Evolutionary conservation across 2,888 invertebrate genomes (phyloP), one percentile per base, ranked within the genome.

Genomic region (Heliconius hortense): DNA sequence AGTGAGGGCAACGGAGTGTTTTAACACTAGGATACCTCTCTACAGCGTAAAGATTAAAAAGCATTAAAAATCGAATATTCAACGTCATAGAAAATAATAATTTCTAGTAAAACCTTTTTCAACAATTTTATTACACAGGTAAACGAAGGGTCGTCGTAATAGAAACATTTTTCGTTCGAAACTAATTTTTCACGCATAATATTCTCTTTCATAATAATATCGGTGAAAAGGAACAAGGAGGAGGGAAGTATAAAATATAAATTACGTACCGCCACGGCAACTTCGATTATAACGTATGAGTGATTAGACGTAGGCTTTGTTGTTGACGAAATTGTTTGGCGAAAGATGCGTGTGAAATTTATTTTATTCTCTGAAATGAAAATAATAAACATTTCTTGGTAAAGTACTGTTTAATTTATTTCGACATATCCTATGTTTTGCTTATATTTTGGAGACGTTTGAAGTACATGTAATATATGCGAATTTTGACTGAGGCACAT

Each of bases 121-220:
- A 67, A 75, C 62, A 67, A 66, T 71, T 67, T 70, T 67, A 62
- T 66, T 73, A 35, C 53, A 60, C 53, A 59, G 56, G 31, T 59
- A 26, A 66, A 63, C 53, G 67, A 63, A 71, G 72, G 70, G 75
- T 77, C 69, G n/a, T 39, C 39, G 67, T 73, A 75, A 75, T 75
- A 76, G 21, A 68, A n/a, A 71, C 31, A 63, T 62, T 74, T 73
- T 35, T 35, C 31, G 31, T 8, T 35, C 31, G 8, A 8, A 31
- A 35, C 31, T 35, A 1, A 35, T 35, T 35, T 35, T 35, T 35
- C 31, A 35, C 31, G 31, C 31, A 35, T 35, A 35, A 35, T 35
- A 35, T 35, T 35, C 31, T 35, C 31, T 8, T 31, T 31, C 31
- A 31, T 31, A 31, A 31, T 31, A 31, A 31, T 31, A 31, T 31